A percentile compares a stretch with the other conserved stretches of the same genome.
phyloP scores from a whole-genome alignment of 23 tunicate genomes.

The Trididemnum nubilum region DNA sequence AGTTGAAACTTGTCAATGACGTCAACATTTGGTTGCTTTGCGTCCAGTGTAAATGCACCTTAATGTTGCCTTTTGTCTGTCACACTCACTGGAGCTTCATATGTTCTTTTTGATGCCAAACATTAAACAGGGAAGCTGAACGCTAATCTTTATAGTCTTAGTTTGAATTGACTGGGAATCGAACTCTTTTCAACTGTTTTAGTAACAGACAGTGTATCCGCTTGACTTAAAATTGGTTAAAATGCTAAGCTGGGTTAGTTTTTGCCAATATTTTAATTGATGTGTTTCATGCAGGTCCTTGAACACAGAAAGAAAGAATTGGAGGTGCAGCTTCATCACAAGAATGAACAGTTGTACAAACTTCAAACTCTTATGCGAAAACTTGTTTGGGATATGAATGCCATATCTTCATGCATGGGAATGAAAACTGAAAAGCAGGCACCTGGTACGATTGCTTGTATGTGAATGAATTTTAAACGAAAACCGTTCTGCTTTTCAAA shows the following conservation, averaged over 20 bases:
- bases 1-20: too few species aligned
- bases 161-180: neutral
- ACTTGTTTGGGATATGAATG: constrained; percentile 31
- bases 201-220: neutral
- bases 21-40: too few species aligned
- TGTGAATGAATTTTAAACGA: too few species aligned
- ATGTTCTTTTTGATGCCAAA: neutral
- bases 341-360: constrained; percentile 2
- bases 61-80: too few species aligned
- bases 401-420: constrained; percentile 25
- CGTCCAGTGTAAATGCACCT: too few species aligned
- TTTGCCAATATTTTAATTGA: neutral
- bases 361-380: neutral
- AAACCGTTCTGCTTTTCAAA: too few species aligned
- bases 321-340: constrained; percentile 2
- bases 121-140: neutral
- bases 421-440: neutral
- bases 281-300: neutral
- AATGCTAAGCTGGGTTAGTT: neutral
- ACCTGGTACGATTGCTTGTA: too few species aligned
- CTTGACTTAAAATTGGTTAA: too few species aligned
- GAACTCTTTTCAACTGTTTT: neutral
- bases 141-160: neutral
- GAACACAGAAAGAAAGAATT: constrained; percentile 17
- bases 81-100: neutral